These are phyloP conservation scores for Palythoa grandis DNA, from an alignment of 92 coral and sea anemone genomes.

Conservation along the genomic window DNA sequence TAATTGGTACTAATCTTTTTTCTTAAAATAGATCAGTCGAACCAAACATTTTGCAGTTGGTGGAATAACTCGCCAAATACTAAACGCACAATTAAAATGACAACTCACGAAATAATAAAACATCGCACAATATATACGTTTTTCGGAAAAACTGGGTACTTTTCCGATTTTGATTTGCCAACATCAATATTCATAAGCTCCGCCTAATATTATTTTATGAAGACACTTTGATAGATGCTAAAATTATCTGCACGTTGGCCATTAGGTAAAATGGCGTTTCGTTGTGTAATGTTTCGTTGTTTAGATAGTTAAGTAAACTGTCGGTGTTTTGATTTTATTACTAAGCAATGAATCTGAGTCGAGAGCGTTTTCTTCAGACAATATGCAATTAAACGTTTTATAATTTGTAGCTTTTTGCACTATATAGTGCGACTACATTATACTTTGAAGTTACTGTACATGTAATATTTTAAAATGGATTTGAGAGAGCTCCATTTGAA, in stretches of 20 bases:
- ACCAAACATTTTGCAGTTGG: background rate
- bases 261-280: background rate
- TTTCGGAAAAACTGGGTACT: background rate
- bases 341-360: background rate
- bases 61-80: background rate
- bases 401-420: too few relatives aligned
- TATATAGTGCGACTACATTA: too few relatives aligned
- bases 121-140: background rate
- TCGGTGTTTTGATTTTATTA: slow-evolving; percentile 21
- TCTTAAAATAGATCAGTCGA: background rate
- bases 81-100: background rate
- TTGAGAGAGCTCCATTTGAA: too few relatives aligned
- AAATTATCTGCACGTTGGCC: slow-evolving; percentile 1
- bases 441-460: too few relatives aligned
- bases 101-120: background rate
- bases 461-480: too few relatives aligned
- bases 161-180: background rate
- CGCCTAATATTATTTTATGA: background rate
- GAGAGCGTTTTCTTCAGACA: background rate
- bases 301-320: slow-evolving; percentile 34
- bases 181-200: background rate
- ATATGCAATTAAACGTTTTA: too few relatives aligned
- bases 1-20: slow-evolving; percentile 37
- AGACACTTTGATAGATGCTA: background rate
- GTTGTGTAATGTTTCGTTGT: slow-evolving; percentile 14